Conservation (phyloP, 2,113 vertebrate genomes). For the Peromyscus maniculatus region DNA sequence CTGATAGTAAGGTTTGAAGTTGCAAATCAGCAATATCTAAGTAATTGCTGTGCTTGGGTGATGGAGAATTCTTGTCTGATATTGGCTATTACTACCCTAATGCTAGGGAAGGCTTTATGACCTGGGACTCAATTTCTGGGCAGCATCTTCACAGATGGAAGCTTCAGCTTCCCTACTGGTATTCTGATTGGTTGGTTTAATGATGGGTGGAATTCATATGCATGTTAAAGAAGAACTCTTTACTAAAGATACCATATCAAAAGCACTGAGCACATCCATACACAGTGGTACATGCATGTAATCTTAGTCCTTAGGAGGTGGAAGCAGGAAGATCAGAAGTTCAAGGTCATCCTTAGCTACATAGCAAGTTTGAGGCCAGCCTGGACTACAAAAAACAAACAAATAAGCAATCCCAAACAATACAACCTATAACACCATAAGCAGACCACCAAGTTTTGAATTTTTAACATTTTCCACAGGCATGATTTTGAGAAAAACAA, state of each 20-base stretch:
- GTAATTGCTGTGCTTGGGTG: conserved; percentile 8
- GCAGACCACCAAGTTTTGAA: conserved; percentile 1
- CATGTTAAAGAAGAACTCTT: not conserved
- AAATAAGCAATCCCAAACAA: not conserved
- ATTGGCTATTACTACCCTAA: not conserved
- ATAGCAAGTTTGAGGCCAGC: not conserved
- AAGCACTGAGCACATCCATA: not conserved
- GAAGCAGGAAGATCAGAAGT: not conserved
- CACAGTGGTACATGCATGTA: not conserved
- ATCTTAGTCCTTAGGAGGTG: not conserved
- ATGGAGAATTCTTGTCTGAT: not conserved
- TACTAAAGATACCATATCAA: not conserved
- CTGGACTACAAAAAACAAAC: not conserved
- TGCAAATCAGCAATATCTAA: not conserved
- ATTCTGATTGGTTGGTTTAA: not conserved
- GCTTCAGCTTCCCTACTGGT: not conserved
- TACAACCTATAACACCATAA: not conserved
- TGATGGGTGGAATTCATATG: not conserved
- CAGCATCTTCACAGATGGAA: not conserved
- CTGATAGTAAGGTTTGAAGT: not conserved
- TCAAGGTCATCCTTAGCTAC: not conserved
- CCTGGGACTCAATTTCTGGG: not conserved
- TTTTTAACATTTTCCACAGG: conserved; percentile 38
- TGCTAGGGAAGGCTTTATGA: not conserved
- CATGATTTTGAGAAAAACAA: not conserved